Evolutionary conservation across 2,113 vertebrate species (phyloP), one percentile per base, ranked within the genome.

Genomic region (Eonycteris spelaea): DNA sequence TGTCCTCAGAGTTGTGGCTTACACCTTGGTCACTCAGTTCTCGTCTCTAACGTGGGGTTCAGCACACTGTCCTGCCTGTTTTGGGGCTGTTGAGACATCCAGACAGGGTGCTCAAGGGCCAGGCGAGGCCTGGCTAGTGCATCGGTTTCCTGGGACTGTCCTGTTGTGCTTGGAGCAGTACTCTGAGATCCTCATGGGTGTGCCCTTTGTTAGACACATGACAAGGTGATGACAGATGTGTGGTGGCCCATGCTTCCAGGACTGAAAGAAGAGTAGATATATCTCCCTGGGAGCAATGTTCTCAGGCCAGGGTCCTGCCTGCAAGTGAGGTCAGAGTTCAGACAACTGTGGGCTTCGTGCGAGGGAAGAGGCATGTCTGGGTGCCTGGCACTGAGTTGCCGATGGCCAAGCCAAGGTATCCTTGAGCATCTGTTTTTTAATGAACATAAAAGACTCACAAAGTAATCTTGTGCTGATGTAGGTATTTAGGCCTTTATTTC

Each of bases 291-390:
- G 24, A 83, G 28, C 7, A 24, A 35, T 0, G 1, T 48, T 38
- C 38, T 57, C 28, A 51, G 51, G 51, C 48, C 10, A 9, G 18
- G 57, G 12, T 38, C 15, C 14, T 15, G 18, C 15, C n/a, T 70
- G 21, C 8, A 12, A 40, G 45, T 1, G 12, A 30, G 11, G 40
- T 24, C 1, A 0, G 7, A 48, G 22, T 38, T 59, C 7, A 61
- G 48, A 2, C 8, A 0, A 30, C 22, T 15, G 0, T 38, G 24
- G 33, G 13, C 30, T 57, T 51, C 33, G 1, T 19, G 18, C 4
- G 7, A 48, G 7, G 40, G 38, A 9, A 38, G 11, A 18, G 16
- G 7, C 0, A 0, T 1, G 0, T 53, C 9, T 13, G 21, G 2
- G 16, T 74, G 21, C 8, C 24, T 7, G 6, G 26, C 2, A 1